These are phyloP conservation scores for Helicoverpa zea DNA, from an alignment of 1,140 invertebrate genomes.

Conservation along the genomic window DNA sequence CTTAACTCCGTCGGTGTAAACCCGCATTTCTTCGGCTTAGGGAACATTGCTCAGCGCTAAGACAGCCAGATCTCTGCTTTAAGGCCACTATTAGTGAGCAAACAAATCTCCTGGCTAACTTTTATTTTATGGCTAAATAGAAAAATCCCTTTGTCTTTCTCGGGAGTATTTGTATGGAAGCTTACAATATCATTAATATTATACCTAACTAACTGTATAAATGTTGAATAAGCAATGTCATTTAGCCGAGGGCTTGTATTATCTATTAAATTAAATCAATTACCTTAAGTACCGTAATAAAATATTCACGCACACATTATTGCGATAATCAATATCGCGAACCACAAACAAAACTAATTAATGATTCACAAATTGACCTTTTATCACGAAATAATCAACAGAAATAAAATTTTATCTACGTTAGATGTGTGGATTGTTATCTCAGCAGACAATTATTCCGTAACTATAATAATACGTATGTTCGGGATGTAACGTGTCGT, in stretches of 20 bases:
- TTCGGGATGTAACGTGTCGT: neutral
- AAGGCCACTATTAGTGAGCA: constrained; percentile 1
- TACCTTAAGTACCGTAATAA: too few relatives aligned
- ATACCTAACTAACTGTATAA: too few relatives aligned
- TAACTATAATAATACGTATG: constrained; percentile 1
- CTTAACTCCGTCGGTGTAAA: neutral
- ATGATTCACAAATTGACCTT: neutral
- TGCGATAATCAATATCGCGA: too few relatives aligned
- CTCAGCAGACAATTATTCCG: neutral
- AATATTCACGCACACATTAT: too few relatives aligned
- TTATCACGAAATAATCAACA: neutral
- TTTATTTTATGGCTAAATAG: too few relatives aligned
- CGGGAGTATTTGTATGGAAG: too few relatives aligned
- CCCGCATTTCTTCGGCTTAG: constrained; percentile 16
- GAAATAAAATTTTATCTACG: neutral
- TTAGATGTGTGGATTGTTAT: neutral
- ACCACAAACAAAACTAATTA: too few relatives aligned
- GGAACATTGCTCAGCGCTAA: neutral
- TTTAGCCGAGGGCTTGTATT: too few relatives aligned
- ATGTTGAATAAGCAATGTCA: too few relatives aligned
- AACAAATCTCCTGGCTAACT: neutral
- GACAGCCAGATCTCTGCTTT: neutral
- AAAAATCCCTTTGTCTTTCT: too few relatives aligned
- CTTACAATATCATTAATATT: too few relatives aligned
- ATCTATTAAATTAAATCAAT: too few relatives aligned